Conservation (phyloP, 2,888 invertebrate species). For the Tinea semifulvella region DNA sequence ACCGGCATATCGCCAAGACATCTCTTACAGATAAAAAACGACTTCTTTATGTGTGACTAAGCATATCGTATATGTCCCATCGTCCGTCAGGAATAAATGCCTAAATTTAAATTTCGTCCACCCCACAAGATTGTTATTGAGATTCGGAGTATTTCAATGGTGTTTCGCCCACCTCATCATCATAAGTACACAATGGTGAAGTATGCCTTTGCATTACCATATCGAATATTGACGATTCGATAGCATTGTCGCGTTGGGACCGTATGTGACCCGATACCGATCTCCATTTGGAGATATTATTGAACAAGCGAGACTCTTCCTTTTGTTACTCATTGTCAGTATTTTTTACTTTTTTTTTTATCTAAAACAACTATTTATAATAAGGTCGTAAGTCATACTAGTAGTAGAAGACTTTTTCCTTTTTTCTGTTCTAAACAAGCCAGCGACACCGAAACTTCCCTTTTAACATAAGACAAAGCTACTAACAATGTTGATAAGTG, state of each 20-base stretch:
- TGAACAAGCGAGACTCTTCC: constrained; percentile 1
- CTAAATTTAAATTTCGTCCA: constrained; percentile 49
- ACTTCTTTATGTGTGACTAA: constrained; percentile 28
- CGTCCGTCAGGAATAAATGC: constrained; percentile 45
- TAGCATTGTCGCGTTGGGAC: constrained; percentile 41
- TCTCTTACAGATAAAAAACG: constrained; percentile 10
- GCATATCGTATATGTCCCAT: constrained; percentile 48
- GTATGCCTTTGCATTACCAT: constrained; percentile 52
- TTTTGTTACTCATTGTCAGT: constrained; percentile 7
- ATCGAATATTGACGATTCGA: constrained; percentile 36
- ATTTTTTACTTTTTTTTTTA: background rate
- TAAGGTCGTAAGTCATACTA: too few species aligned
- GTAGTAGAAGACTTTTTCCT: too few species aligned
- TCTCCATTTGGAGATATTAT: constrained; percentile 24
- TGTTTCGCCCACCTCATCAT: constrained; percentile 63
- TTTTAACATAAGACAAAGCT: too few species aligned
- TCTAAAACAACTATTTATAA: too few species aligned
- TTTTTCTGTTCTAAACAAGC: too few species aligned
- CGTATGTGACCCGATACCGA: constrained; percentile 44
- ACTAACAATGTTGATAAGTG: too few species aligned
- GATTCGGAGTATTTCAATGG: constrained; percentile 55
- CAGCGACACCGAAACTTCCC: too few species aligned
- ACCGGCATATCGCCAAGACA: constrained; percentile 8
- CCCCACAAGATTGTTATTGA: constrained; percentile 53
- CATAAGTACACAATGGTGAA: constrained; percentile 56